These are phyloP conservation scores for Latrodectus elegans DNA, from an alignment of 2,888 invertebrate genomes.

Conservation along the genomic window DNA sequence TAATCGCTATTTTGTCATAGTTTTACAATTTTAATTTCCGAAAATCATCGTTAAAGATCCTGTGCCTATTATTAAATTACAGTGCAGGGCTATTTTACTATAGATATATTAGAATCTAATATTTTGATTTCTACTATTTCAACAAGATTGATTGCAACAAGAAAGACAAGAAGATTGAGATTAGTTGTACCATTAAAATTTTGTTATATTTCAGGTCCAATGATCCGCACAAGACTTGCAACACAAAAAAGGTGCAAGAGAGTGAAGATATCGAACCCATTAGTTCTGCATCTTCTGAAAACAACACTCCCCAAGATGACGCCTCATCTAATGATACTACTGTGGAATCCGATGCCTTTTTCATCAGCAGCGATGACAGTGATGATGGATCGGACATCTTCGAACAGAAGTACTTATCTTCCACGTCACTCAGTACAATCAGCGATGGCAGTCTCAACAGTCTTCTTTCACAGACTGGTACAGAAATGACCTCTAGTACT, in stretches of 20 bases:
- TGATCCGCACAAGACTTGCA: background rate
- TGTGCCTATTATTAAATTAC: too few species aligned
- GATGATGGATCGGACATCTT: constrained; percentile 41
- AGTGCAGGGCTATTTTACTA: too few species aligned
- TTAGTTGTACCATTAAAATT: background rate
- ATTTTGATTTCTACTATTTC: too few species aligned
- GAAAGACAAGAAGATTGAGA: too few species aligned
- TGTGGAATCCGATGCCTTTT: constrained; percentile 48
- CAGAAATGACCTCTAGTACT: constrained; percentile 69
- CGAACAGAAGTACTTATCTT: constrained; percentile 53
- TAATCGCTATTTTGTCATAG: too few species aligned
- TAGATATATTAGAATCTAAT: too few species aligned
- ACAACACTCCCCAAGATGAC: constrained; percentile 21
- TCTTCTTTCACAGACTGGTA: constrained; percentile 70
- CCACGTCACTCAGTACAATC: constrained; percentile 64
- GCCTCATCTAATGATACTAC: constrained; percentile 32
- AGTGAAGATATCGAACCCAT: constrained; percentile 24
- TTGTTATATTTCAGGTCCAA: background rate
- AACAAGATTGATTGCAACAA: too few species aligned
- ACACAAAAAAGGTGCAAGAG: background rate
- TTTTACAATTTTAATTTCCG: too few species aligned
- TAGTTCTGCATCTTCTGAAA: constrained; percentile 30
- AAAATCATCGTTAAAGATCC: too few species aligned
- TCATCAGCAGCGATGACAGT: constrained; percentile 63
- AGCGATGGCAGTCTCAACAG: constrained; percentile 71